phyloP scores from a whole-genome alignment of 2,888 invertebrate species.

The Anthrax anthrax region DNA sequence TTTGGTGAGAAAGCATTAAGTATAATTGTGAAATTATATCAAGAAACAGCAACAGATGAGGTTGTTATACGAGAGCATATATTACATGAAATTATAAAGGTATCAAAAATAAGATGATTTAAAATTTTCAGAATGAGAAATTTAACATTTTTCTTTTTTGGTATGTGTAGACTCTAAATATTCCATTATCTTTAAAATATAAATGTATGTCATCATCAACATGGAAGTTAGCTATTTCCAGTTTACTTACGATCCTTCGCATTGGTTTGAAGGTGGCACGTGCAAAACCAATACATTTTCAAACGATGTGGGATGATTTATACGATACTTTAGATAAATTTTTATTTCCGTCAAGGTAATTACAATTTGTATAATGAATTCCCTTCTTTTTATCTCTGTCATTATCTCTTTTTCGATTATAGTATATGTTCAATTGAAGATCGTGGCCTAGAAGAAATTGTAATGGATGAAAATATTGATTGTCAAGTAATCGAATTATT shows the following conservation, averaged over 20 bases:
- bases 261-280: slow-evolving; percentile 80
- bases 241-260: slow-evolving; percentile 61
- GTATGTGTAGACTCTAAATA: slow-evolving; percentile 41
- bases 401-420: background rate
- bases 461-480: slow-evolving; percentile 63
- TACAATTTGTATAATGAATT: too few relatives aligned
- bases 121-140: too few relatives aligned
- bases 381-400: background rate
- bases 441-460: slow-evolving; percentile 43
- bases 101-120: slow-evolving; percentile 3
- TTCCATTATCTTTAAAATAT: slow-evolving; percentile 67
- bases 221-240: slow-evolving; percentile 69
- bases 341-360: slow-evolving; percentile 69
- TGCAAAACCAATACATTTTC: slow-evolving; percentile 55
- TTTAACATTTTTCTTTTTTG: background rate
- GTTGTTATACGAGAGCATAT: slow-evolving; percentile 59
- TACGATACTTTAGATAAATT: slow-evolving; percentile 80
- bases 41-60: slow-evolving; percentile 52
- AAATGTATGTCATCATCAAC: slow-evolving; percentile 63
- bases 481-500: slow-evolving; percentile 69
- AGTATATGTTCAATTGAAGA: slow-evolving; percentile 40
- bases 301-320: slow-evolving; percentile 69
- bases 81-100: slow-evolving; percentile 49
- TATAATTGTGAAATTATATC: slow-evolving; percentile 60
- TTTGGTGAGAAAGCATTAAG: slow-evolving; percentile 70